A percentile compares a stretch with the other conserved stretches of the same genome.
Conservation (phyloP, 2,797 vertebrate species). For the Dallia pectoralis region DNA sequence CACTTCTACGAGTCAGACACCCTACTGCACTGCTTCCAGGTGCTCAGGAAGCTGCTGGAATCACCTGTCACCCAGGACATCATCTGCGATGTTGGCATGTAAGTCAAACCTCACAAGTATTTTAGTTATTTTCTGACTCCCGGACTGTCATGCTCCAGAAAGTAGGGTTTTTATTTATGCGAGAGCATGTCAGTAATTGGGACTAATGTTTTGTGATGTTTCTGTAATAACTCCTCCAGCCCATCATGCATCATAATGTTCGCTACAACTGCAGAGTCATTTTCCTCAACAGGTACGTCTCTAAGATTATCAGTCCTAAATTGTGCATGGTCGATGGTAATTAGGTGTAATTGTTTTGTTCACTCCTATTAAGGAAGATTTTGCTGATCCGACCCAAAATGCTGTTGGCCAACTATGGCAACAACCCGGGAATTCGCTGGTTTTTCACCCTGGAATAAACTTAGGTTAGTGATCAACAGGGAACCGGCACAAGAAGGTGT, state of each 20-base stretch:
- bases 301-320: not conserved
- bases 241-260: slow-evolving; percentile 88
- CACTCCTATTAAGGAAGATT: slow-evolving; percentile 78
- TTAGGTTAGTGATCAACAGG: slow-evolving; percentile 70
- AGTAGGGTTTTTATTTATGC: not conserved
- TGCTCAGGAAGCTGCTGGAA: slow-evolving; percentile 84
- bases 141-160: not conserved
- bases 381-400: slow-evolving; percentile 94
- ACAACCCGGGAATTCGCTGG: slow-evolving; percentile 92
- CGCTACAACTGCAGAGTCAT: slow-evolving; percentile 96
- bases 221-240: slow-evolving; percentile 63
- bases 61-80: slow-evolving; percentile 83
- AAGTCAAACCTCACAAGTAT: slow-evolving; percentile 52
- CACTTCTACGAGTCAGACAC: slow-evolving; percentile 94
- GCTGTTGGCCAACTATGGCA: slow-evolving; percentile 86
- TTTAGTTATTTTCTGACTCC: not conserved
- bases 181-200: not conserved
- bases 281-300: slow-evolving; percentile 87
- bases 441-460: slow-evolving; percentile 88
- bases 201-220: not conserved
- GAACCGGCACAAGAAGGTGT: not conserved
- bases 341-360: slow-evolving; percentile 7
- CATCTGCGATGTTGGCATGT: slow-evolving; percentile 97
- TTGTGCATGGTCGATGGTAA: not conserved
- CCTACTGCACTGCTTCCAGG: slow-evolving; percentile 87